Conservation (phyloP, 2,888 invertebrate genomes). For the Phalangium opilio region DNA sequence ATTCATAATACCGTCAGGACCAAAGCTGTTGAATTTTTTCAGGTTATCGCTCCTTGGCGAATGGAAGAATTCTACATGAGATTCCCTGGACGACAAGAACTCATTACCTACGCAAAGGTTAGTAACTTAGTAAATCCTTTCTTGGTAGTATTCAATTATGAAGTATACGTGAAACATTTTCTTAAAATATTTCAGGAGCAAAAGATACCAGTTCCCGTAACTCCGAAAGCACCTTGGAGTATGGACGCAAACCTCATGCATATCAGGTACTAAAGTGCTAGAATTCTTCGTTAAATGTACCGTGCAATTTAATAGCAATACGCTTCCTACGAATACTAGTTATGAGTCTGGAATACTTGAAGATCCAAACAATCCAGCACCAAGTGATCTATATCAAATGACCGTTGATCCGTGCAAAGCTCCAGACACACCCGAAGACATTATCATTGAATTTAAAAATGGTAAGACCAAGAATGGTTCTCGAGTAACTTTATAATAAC, state of each 20-base stretch:
- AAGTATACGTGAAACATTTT: not conserved
- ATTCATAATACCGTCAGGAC: too few species aligned
- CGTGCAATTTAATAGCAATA: not conserved
- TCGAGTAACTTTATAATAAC: constrained; percentile 21
- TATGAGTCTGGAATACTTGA: constrained; percentile 73
- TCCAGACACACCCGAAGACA: constrained; percentile 41
- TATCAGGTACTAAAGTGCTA: constrained; percentile 40
- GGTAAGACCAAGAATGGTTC: constrained; percentile 43
- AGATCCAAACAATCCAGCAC: constrained; percentile 51
- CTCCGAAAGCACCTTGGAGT: constrained; percentile 66
- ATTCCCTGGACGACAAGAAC: constrained; percentile 58
- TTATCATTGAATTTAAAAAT: constrained; percentile 50
- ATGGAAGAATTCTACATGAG: constrained; percentile 55
- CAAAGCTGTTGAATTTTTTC: too few species aligned
- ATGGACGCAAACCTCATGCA: constrained; percentile 76
- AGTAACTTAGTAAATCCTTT: constrained; percentile 2
- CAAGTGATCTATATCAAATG: constrained; percentile 55
- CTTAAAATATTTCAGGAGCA: constrained; percentile 6
- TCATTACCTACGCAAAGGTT: constrained; percentile 54
- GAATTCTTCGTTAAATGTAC: not conserved
- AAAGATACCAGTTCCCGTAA: constrained; percentile 50
- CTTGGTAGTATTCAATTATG: not conserved
- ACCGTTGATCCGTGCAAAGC: constrained; percentile 47
- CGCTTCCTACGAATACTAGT: constrained; percentile 22
- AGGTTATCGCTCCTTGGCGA: constrained; percentile 73